These are phyloP conservation scores for Eclectus roratus DNA, from an alignment of 2,113 vertebrate species.

Conservation along the genomic window DNA sequence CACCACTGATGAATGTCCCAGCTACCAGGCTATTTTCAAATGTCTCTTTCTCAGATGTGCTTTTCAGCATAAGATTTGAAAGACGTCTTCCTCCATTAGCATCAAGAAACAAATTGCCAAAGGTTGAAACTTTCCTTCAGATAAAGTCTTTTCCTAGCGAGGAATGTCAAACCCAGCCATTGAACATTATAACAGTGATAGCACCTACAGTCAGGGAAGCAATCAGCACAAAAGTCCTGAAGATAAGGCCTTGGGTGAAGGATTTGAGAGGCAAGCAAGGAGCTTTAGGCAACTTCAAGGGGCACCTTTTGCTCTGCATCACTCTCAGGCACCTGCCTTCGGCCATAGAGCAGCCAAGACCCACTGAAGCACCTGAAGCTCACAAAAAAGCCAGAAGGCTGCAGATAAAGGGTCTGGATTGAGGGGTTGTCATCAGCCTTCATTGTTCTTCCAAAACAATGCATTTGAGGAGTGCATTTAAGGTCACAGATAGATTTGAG, in stretches of 20 bases:
- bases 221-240: not conserved
- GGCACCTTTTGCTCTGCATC: not conserved
- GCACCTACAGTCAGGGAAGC: not conserved
- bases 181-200: not conserved
- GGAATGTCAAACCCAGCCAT: not conserved
- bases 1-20: not conserved
- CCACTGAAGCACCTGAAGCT: not conserved
- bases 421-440: not conserved
- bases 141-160: not conserved
- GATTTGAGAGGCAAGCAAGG: not conserved
- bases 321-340: not conserved
- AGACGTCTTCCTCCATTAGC: not conserved
- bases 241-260: not conserved
- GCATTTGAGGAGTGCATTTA: fast-evolving
- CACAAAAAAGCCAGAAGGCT: not conserved
- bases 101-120: not conserved
- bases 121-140: not conserved
- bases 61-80: not conserved
- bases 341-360: not conserved
- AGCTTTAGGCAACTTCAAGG: not conserved
- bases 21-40: not conserved
- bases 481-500: not conserved
- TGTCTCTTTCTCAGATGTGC: not conserved
- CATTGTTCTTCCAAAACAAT: not conserved
- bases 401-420: not conserved